Evolutionary conservation across 23 tunicate species (phyloP), one percentile per base, ranked within the genome.

Genomic region (Ciona savignyi): DNA sequence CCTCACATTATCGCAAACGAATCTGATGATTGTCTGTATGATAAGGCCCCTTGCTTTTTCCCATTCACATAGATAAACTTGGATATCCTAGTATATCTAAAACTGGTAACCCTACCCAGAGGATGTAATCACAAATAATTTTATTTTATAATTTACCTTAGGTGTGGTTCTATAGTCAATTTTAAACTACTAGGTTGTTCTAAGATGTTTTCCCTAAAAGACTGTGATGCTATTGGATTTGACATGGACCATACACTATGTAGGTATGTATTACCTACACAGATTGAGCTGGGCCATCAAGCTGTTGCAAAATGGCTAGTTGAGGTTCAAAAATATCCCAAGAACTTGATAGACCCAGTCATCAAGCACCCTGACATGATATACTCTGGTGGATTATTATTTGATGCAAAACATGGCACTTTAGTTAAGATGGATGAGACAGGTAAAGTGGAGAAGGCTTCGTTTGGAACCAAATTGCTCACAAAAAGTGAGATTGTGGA

Each of bases 231-330:
- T 3, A 34, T 79, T 35, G 83, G 83, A 3, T 79, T 79, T 70
- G 83, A 79, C 35, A 70, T 79, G 76, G 83, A 79, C 51, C 83
- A 79, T 31, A 79, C 83, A 2, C 30, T 79, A 3, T 79, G 83
- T 51, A 72, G 83, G 30, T 79, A 79, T 51, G 29, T 67, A 21
- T 21, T 70, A 22, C 33, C 63, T n/a, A 70, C 63, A 2, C 73
- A 34, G 33, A 77, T 34, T 33, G 81, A 77, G 34, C 33, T 77
- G 33, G 51, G 66, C n/a, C 73, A 77, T 29, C 73, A 77, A 29
- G 73, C 65, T 23, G 48, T 77, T 25, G 65, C 65, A n/a, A 6
- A 79, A 60, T 31, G 24, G 28, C 26, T 79, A 30, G 76, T 79
- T 6, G 20, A 0, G 23, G 63, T 51, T 22, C 27, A 70, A n/a